These are phyloP conservation scores for Microcebus griseorufus DNA, from an alignment of 2,113 vertebrate species.

Conservation along the genomic window DNA sequence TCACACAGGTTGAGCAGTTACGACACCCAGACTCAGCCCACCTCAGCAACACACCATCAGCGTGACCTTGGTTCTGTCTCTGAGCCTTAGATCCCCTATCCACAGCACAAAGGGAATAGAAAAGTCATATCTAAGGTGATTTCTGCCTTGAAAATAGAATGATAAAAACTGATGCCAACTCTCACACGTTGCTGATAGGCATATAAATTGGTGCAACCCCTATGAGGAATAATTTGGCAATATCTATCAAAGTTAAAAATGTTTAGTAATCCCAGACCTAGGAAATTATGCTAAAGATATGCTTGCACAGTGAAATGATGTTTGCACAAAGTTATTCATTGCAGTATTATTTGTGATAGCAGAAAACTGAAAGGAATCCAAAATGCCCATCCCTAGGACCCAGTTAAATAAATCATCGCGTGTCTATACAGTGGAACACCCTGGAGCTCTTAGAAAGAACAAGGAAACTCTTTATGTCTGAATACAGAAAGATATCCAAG, in stretches of 20 bases:
- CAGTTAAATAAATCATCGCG: neutral
- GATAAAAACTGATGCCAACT: neutral
- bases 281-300: constrained; percentile 21
- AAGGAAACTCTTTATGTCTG: neutral
- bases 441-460: neutral
- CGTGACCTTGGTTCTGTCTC: neutral
- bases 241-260: constrained; percentile 22
- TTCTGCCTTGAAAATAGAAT: constrained; percentile 1
- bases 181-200: neutral
- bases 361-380: neutral
- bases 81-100: neutral
- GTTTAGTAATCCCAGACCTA: neutral
- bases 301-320: neutral
- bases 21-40: neutral
- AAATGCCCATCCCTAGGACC: neutral
- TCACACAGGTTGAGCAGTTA: neutral
- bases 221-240: neutral
- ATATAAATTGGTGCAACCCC: neutral
- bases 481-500: neutral
- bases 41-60: neutral
- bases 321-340: neutral
- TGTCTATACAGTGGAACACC: neutral
- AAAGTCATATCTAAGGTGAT: neutral
- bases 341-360: neutral
- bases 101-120: neutral